Evolutionary conservation across 2,113 vertebrate species (phyloP).

Genomic region (Corythornis cristatus): DNA sequence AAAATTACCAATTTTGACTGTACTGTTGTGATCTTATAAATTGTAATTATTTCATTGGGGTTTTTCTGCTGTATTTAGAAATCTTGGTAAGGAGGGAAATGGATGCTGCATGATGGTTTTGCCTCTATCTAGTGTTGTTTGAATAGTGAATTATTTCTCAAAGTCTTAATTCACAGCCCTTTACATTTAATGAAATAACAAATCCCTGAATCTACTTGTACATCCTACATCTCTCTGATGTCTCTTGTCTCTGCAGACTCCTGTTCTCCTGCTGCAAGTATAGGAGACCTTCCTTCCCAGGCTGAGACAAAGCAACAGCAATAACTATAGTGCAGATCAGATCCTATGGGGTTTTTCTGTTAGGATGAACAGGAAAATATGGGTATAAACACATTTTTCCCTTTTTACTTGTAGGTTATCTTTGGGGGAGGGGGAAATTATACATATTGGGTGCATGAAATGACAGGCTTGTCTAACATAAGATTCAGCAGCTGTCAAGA

Average conservation of each 20-base stretch:
- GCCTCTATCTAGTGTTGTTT: not conserved
- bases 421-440: not conserved
- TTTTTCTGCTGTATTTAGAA: not conserved
- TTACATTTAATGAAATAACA: not conserved
- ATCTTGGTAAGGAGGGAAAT: not conserved
- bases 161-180: not conserved
- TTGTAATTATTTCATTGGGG: not conserved
- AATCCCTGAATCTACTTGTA: not conserved
- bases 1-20: not conserved
- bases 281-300: not conserved
- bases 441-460: not conserved
- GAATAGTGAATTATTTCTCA: not conserved
- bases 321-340: not conserved
- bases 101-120: not conserved
- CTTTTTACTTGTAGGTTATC: slow-evolving; percentile 21
- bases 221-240: not conserved
- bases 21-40: not conserved
- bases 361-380: not conserved
- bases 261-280: not conserved
- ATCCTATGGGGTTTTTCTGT: not conserved
- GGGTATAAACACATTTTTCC: not conserved
- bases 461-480: slow-evolving; percentile 42
- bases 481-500: slow-evolving; percentile 44
- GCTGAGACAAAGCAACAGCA: not conserved
- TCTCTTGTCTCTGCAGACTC: not conserved